phyloP scores from a whole-genome alignment of 2,113 vertebrate genomes.

The Rhipidura dahli region DNA sequence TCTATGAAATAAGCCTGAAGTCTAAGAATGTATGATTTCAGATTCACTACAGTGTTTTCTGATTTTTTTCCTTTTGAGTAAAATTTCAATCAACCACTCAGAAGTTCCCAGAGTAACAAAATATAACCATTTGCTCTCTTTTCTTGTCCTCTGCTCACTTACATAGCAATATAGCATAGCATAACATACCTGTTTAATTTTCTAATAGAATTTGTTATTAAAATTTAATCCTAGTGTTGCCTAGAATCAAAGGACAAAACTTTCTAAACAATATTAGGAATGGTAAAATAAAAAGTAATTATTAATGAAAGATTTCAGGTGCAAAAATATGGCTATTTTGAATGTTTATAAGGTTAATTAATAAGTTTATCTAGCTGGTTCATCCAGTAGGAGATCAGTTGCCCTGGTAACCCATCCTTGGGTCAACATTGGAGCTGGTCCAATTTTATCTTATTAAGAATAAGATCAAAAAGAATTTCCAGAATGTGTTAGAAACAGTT shows the following conservation, averaged over 20 bases:
- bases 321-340: background rate
- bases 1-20: background rate
- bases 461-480: background rate
- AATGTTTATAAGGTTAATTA: background rate
- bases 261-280: background rate
- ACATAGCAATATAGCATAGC: background rate
- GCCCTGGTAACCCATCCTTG: background rate
- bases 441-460: background rate
- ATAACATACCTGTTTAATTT: background rate
- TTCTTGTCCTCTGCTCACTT: background rate
- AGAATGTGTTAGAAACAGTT: background rate
- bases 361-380: background rate
- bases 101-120: background rate
- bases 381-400: background rate
- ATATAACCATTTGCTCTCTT: background rate
- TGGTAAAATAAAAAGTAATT: background rate
- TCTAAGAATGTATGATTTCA: background rate
- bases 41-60: background rate
- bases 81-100: background rate
- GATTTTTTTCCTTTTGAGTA: background rate
- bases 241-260: background rate
- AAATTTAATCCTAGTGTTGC: background rate
- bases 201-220: background rate
- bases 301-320: background rate
- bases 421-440: background rate